Evolutionary conservation across 2,888 invertebrate species (phyloP), one percentile per base, ranked within the genome.

Genomic region (Synergus gifuensis): DNA sequence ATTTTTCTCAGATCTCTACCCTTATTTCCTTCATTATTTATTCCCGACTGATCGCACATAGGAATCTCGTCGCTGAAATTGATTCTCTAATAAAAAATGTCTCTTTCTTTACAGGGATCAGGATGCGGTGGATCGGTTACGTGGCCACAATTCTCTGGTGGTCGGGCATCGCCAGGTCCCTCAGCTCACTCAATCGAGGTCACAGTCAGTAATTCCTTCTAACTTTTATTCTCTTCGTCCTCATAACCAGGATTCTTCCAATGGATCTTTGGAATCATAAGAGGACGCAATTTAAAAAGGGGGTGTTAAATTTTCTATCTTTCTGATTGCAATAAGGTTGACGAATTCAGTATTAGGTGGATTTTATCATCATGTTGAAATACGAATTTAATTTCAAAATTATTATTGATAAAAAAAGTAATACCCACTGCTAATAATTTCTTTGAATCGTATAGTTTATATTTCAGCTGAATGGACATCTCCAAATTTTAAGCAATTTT

Each of bases 91-190:
- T 40, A 54, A 66, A 28, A 36, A 54, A 73, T 28, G 67, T 76
- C 66, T 83, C 69, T 83, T 76, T 82, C n/a, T 82, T 90, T 90
- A 80, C 88, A 91, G 91, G 91, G 91, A 89, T 89, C 92, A 92
- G 92, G 88, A 92, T 92, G 92, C 92, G 91, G 91, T 91, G 92
- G 92, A 91, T 92, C 89, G 92, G 92, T 89, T 91, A 90, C 89
- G 89, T 92, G 89, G 90, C 91, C 87, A 91, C 90, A 88, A 91
- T 92, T 89, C 92, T 92, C 89, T 92, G 92, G 92, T 92, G 92
- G 92, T 92, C 91, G 88, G 91, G 91, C 90, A 91, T 91, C 89
- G 91, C 91, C 90, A 91, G 91, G 87, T 90, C 91, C 88, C 90
- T 92, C 89, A 92, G 91, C 87, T 90, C 92, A 83, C 89, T 92